phyloP scores from a whole-genome alignment of 2,888 invertebrate species.

The Drosophila recens region DNA sequence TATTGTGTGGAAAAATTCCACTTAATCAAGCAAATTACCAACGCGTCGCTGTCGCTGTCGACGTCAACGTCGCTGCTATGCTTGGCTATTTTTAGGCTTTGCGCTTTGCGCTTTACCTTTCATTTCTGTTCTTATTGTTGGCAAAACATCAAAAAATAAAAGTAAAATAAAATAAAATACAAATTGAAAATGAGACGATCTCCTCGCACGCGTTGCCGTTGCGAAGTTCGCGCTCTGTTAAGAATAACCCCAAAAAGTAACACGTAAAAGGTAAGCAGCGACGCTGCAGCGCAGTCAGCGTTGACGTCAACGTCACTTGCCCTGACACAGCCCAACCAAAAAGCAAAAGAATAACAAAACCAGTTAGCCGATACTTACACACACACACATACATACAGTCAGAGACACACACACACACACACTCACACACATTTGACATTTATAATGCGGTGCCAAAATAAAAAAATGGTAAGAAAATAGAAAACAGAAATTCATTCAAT shows the following conservation, averaged over 20 bases:
- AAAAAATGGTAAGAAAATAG: constrained; percentile 49
- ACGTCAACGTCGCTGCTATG: constrained; percentile 41
- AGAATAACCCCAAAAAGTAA: constrained; percentile 77
- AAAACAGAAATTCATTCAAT: constrained; percentile 63
- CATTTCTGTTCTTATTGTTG: constrained; percentile 58
- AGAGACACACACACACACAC: constrained; percentile 21
- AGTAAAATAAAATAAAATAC: constrained; percentile 24
- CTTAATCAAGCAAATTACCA: constrained; percentile 78
- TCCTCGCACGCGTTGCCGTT: constrained; percentile 22
- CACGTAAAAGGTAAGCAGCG: constrained; percentile 69
- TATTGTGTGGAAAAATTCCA: constrained; percentile 66
- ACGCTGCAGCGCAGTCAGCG: constrained; percentile 46
- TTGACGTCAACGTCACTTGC: constrained; percentile 7
- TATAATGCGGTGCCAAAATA: constrained; percentile 35
- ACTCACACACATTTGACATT: constrained; percentile 43
- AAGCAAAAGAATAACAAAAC: constrained; percentile 67
- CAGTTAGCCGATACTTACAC: constrained; percentile 67
- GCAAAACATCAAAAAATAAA: constrained; percentile 62
- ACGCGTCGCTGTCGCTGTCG: constrained; percentile 57
- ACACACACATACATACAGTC: constrained; percentile 5
- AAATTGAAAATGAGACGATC: constrained; percentile 70
- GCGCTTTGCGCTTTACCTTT: constrained; percentile 68
- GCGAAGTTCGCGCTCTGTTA: constrained; percentile 41
- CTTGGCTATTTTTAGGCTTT: constrained; percentile 71
- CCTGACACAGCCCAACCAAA: constrained; percentile 48